Percentiles rank a stretch among this genome's conserved stretches.
Evolutionary conservation across 2,888 invertebrate genomes (phyloP).

Genomic region (Megaustenia siamemsis): DNA sequence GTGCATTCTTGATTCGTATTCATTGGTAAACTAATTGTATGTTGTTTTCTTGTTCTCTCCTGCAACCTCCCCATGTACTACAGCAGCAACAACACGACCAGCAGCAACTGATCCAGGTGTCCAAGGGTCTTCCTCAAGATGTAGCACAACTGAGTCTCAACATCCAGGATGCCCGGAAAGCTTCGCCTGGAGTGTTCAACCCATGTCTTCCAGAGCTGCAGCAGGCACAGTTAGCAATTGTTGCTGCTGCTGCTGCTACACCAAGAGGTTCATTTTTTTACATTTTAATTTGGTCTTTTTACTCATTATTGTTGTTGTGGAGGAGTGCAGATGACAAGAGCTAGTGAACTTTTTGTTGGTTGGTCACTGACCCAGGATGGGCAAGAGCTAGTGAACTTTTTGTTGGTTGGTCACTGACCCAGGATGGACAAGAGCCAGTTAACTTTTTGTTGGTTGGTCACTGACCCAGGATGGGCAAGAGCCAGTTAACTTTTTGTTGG

Average conservation of each 20-base stretch:
- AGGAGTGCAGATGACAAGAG: too few relatives aligned
- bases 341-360: too few relatives aligned
- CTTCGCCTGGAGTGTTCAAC: not conserved
- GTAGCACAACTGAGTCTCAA: not conserved
- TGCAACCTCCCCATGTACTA: slow-evolving; percentile 21
- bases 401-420: too few relatives aligned
- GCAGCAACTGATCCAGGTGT: slow-evolving; percentile 17
- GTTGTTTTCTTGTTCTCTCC: slow-evolving; percentile 18
- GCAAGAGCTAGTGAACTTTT: too few relatives aligned
- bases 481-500: too few relatives aligned
- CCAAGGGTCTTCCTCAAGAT: not conserved
- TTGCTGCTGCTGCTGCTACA: slow-evolving; percentile 50
- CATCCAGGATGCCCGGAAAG: not conserved
- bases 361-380: too few relatives aligned
- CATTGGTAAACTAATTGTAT: too few relatives aligned
- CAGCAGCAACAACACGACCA: not conserved
- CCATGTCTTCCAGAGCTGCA: not conserved
- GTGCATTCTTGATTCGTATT: too few relatives aligned
- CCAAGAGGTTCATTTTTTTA: slow-evolving; percentile 64
- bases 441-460: too few relatives aligned
- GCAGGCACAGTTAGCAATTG: slow-evolving; percentile 32
- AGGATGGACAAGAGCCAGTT: too few relatives aligned
- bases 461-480: too few relatives aligned
- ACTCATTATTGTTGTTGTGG: too few relatives aligned
- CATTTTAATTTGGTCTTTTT: not conserved